Evolutionary conservation across 2,888 invertebrate genomes (phyloP), one percentile per base, ranked within the genome.

Genomic region (Agriopis leucophaearia): DNA sequence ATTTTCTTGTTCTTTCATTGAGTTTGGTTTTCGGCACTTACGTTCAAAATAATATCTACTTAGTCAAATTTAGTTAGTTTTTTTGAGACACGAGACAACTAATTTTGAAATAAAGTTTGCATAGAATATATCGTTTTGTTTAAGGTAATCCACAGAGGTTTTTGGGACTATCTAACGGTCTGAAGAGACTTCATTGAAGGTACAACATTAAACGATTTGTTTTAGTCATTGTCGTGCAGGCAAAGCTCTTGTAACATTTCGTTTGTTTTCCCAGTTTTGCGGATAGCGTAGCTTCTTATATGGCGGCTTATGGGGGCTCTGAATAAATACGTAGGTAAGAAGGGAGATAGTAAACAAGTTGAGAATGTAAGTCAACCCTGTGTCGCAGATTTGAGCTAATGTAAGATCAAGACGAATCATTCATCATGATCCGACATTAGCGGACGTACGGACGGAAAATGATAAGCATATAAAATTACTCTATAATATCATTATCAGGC

Each of bases 261-360:
- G 81, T 85, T 83, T 85, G 78, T 87, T 81, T 80, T 77, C 71
- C 73, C 78, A 73, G 78, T 86, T 82, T 81, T 77, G 74, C 72
- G 78, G 74, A 69, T 74, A 75, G 77, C 75, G 78, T 76, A 70
- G 69, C 62, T 71, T 61, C 64, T 71, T 72, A 66, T 61, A 65
- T 44, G 18, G 63, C 69, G 71, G 70, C 66, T 72, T 72, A 70
- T 58, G 69, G 54, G 57, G 52, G 60, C 68, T 74, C 65, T 54
- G 60, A 67, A 70, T 64, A 66, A 72, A 74, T 74, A 70, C 66
- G 44, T 55, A 48, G 13, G 59, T 40, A 16, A 16, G 38, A 48
- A 61, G 62, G 64, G 55, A 59, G 64, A 64, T 52, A 56, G 70
- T 65, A 74, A 69, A 70, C 55, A 55, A n/a, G 38, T 63, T 59